Evolutionary conservation across 2,888 invertebrate genomes (phyloP).

Genomic region (Hedya salicella): DNA sequence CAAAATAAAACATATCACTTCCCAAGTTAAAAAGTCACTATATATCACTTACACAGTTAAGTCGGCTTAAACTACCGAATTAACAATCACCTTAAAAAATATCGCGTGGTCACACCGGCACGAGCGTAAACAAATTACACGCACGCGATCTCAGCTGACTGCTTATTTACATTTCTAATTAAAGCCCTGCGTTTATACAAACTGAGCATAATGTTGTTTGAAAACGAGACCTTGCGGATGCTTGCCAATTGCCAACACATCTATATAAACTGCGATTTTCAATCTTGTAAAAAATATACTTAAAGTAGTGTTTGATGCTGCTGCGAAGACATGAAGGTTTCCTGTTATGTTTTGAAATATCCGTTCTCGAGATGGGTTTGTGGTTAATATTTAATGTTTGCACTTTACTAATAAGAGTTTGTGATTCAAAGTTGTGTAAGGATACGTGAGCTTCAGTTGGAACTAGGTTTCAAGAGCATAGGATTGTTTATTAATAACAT

Average conservation of each 20-base stretch:
- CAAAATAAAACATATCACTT: too few relatives aligned
- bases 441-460: background rate
- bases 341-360: conserved; percentile 34
- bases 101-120: background rate
- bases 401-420: conserved; percentile 15
- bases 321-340: background rate
- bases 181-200: conserved; percentile 4
- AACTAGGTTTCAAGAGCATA: background rate
- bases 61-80: background rate
- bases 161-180: conserved; percentile 20
- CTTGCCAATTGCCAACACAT: background rate
- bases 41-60: too few relatives aligned
- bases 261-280: background rate
- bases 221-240: conserved; percentile 10
- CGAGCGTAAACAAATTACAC: conserved; percentile 26
- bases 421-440: conserved; percentile 24
- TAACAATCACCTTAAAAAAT: background rate
- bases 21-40: too few relatives aligned
- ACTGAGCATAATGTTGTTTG: conserved; percentile 26
- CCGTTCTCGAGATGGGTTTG: conserved; percentile 24
- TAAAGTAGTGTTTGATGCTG: background rate
- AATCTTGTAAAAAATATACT: background rate
- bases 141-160: conserved; percentile 35
- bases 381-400: conserved; percentile 35
- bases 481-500: too few relatives aligned